Evolutionary conservation across 2,888 invertebrate genomes (phyloP).

Genomic region (Ceriagrion tenellum): DNA sequence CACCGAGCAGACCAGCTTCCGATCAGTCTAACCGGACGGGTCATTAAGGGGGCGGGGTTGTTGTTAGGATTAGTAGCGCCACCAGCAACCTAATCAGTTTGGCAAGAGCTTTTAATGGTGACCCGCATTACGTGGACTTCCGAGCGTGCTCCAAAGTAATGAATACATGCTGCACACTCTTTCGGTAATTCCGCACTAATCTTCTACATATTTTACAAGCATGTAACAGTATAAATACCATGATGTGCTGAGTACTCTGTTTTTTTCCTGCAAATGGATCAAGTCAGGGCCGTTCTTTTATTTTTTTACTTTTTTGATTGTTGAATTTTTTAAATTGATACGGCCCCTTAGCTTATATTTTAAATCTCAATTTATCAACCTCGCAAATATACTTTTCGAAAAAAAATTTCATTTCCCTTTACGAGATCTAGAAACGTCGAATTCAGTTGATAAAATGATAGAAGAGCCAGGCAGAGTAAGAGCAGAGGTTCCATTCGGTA

Average conservation of each 20-base stretch:
- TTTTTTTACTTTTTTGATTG: no score
- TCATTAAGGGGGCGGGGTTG: neutral
- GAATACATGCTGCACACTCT: neutral
- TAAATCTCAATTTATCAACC: no score
- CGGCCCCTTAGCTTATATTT: no score
- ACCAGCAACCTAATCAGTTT: constrained; percentile 9
- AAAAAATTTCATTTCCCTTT: no score
- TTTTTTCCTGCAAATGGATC: neutral
- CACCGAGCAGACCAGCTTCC: neutral
- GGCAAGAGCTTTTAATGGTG: neutral
- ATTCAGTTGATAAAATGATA: no score
- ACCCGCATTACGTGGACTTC: neutral
- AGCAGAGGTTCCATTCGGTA: no score
- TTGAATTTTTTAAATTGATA: no score
- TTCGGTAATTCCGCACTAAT: neutral
- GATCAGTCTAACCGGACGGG: neutral
- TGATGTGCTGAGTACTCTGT: neutral
- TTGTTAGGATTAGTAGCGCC: neutral
- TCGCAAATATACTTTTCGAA: no score
- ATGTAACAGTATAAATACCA: neutral
- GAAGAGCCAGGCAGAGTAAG: no score
- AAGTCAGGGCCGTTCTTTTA: no score
- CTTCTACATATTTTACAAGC: neutral
- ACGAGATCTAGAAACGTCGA: no score
- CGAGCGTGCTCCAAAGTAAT: neutral